Conservation (phyloP, 1,140 invertebrate genomes). For the Stegodyphus mimosarum region DNA sequence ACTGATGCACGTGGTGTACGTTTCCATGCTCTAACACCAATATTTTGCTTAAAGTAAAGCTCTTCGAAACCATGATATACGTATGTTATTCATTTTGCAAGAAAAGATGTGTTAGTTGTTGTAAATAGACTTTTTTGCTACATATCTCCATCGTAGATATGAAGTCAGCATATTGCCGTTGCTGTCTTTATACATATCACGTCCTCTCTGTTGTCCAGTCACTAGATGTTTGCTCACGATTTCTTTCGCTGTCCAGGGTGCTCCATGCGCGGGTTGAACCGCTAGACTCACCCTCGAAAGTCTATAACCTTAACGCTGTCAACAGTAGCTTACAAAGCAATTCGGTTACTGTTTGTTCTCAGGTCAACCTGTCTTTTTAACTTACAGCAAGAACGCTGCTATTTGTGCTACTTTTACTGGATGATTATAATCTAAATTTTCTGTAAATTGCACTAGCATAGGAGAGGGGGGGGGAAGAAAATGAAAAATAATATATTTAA, state of each 20-base stretch:
- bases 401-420: background rate
- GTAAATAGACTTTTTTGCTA: slow-evolving; percentile 46
- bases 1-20: background rate
- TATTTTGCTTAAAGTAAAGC: background rate
- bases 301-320: background rate
- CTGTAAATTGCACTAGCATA: too few species aligned
- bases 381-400: background rate
- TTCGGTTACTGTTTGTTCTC: background rate
- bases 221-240: slow-evolving; percentile 51
- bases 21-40: background rate
- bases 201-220: slow-evolving; percentile 45
- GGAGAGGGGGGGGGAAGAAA: too few species aligned
- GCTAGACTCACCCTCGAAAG: background rate
- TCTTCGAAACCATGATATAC: slow-evolving; percentile 36
- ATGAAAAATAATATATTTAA: too few species aligned
- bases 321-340: background rate
- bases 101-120: slow-evolving; percentile 30
- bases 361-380: background rate
- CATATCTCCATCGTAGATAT: slow-evolving; percentile 11
- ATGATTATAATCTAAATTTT: background rate
- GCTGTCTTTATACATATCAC: slow-evolving; percentile 60
- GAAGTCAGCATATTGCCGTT: slow-evolving; percentile 49
- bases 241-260: slow-evolving; percentile 42
- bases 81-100: slow-evolving; percentile 42
- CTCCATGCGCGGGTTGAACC: slow-evolving; percentile 11